phyloP scores from a whole-genome alignment of 2,797 vertebrate species.

The Melanotaenia maccullochi region DNA sequence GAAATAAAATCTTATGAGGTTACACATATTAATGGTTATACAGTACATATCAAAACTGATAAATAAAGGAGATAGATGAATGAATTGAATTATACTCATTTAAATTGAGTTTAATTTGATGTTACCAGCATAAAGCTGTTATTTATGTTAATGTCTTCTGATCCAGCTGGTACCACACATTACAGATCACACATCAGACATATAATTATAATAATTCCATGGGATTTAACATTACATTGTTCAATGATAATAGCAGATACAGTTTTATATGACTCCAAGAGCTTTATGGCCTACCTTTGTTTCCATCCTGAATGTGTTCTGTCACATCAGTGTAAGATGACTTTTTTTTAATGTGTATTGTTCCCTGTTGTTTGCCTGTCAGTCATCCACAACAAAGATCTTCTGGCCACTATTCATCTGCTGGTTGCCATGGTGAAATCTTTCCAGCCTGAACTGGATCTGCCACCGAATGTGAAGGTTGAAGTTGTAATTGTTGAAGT shows the following conservation, averaged over 20 bases:
- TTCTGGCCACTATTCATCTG: constrained; percentile 91
- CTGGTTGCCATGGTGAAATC: constrained; percentile 89
- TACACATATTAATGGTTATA: background rate
- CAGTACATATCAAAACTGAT: background rate
- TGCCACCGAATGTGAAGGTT: constrained; percentile 87
- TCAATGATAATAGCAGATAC: background rate
- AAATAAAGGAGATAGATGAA: background rate
- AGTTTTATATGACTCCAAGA: background rate
- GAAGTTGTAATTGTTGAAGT: constrained; percentile 89
- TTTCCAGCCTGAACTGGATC: constrained; percentile 85
- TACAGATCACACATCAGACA: background rate
- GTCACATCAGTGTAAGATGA: constrained; percentile 13
- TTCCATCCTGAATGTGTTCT: constrained; percentile 10
- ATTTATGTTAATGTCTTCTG: background rate
- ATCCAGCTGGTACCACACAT: background rate
- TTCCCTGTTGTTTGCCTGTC: constrained; percentile 49
- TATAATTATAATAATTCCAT: too few species aligned
- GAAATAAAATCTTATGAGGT: background rate
- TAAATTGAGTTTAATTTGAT: background rate
- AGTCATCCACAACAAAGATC: constrained; percentile 92
- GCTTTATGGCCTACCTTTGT: constrained; percentile 1
- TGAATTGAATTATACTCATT: background rate
- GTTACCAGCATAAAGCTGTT: background rate
- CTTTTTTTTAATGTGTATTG: constrained; percentile 25
- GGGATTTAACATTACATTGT: background rate